Percentiles rank a stretch among this genome's conserved stretches.
Evolutionary conservation across 2,797 vertebrate genomes (phyloP).

Genomic region (Anabacerthia variegaticeps): DNA sequence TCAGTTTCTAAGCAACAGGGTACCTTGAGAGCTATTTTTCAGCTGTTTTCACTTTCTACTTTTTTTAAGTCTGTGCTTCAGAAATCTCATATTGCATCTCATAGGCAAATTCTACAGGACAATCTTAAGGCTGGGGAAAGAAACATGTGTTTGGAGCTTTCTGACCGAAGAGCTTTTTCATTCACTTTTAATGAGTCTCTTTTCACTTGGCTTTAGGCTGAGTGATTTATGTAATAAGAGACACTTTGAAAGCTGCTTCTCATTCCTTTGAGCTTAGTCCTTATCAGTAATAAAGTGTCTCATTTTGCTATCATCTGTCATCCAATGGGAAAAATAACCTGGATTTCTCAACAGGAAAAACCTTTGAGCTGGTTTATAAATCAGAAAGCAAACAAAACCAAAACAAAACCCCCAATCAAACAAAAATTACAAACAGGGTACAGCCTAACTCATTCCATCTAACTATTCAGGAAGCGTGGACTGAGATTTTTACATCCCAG

Average conservation of each 20-base stretch:
- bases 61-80: background rate
- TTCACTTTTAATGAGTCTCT: constrained; percentile 9
- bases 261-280: constrained; percentile 20
- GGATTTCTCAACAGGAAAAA: constrained; percentile 3
- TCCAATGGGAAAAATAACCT: background rate
- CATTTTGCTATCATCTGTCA: background rate
- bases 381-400: background rate
- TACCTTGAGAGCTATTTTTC: background rate
- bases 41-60: background rate
- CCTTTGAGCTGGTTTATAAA: background rate
- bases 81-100: background rate
- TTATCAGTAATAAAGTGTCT: constrained; percentile 21
- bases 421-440: background rate
- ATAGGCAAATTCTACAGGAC: background rate
- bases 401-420: background rate
- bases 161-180: background rate
- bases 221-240: constrained; percentile 27
- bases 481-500: background rate
- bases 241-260: background rate
- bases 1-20: background rate
- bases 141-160: background rate
- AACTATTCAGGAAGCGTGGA: background rate
- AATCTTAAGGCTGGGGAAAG: background rate
- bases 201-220: constrained; percentile 2
- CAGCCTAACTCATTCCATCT: background rate